These are phyloP conservation scores for Dryococelus australis DNA, from an alignment of 2,888 invertebrate species.

Conservation along the genomic window DNA sequence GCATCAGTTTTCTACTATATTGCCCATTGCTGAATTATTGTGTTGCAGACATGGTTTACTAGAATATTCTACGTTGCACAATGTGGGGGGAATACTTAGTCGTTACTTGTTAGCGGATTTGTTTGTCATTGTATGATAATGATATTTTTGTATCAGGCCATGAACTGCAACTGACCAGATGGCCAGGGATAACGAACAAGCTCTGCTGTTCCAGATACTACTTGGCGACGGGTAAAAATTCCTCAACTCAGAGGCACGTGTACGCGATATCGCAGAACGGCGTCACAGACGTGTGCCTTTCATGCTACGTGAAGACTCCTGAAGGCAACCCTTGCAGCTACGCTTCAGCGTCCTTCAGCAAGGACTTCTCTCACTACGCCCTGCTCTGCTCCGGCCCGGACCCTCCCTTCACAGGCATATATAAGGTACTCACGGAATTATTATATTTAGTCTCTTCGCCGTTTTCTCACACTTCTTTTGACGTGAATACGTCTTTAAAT, in stretches of 20 bases:
- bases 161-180: too few species aligned
- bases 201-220: constrained; percentile 69
- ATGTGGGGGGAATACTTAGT: too few species aligned
- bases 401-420: constrained; percentile 62
- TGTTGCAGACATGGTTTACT: too few species aligned
- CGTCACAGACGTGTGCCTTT: constrained; percentile 66
- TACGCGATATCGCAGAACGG: constrained; percentile 64
- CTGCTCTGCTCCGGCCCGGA: constrained; percentile 73
- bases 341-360: constrained; percentile 67
- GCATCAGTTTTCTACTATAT: too few species aligned
- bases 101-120: too few species aligned
- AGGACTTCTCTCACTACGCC: constrained; percentile 69
- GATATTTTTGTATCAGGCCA: too few species aligned
- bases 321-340: constrained; percentile 65
- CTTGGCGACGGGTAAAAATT: constrained; percentile 67
- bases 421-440: neutral
- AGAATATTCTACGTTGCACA: too few species aligned
- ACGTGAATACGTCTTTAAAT: too few species aligned
- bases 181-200: too few species aligned
- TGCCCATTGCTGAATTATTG: too few species aligned
- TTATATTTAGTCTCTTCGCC: neutral
- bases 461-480: too few species aligned
- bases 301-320: constrained; percentile 69
- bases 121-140: too few species aligned
- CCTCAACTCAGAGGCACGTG: constrained; percentile 75